Percentiles rank a stretch among this genome's conserved stretches.
These are phyloP conservation scores for Lytechinus pictus DNA, from an alignment of 35 echinoderm and acorn worm genomes.

Conservation along the genomic window DNA sequence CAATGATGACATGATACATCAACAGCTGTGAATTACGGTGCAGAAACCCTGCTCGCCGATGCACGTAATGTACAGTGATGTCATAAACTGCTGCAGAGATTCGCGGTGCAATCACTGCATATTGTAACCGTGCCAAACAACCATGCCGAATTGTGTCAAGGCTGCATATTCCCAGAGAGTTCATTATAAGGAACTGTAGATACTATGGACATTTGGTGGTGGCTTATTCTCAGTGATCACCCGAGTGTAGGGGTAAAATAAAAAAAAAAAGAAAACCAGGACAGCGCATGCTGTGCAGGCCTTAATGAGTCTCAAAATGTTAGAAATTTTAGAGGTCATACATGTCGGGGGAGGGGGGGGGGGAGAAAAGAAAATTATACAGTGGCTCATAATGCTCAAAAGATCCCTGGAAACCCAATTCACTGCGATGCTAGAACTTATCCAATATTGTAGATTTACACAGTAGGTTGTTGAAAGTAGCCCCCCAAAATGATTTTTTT, in stretches of 20 bases:
- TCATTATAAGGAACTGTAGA: not conserved
- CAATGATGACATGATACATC: not conserved
- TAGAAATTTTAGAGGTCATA: too few species aligned
- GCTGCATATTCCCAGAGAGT: not conserved
- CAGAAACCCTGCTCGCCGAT: not conserved
- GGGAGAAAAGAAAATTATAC: too few species aligned
- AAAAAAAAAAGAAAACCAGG: not conserved
- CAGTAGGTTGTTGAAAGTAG: too few species aligned
- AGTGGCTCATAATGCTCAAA: too few species aligned
- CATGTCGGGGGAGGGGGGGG: too few species aligned
- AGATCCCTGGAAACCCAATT: too few species aligned
- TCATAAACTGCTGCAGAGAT: not conserved
- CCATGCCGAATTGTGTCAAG: not conserved
- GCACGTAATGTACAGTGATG: not conserved
- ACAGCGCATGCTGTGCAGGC: not conserved
- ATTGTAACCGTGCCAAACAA: not conserved
- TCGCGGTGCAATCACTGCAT: not conserved
- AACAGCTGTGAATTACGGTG: conserved; percentile 26
- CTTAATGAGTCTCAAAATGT: not conserved
- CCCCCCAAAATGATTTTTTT: too few species aligned
- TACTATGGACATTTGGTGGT: not conserved
- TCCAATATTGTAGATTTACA: too few species aligned
- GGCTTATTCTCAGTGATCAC: not conserved
- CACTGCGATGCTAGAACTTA: too few species aligned
- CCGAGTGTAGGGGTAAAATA: not conserved